Evolutionary conservation across 2,113 vertebrate genomes (phyloP).

Genomic region (Sebastes schlegelii): DNA sequence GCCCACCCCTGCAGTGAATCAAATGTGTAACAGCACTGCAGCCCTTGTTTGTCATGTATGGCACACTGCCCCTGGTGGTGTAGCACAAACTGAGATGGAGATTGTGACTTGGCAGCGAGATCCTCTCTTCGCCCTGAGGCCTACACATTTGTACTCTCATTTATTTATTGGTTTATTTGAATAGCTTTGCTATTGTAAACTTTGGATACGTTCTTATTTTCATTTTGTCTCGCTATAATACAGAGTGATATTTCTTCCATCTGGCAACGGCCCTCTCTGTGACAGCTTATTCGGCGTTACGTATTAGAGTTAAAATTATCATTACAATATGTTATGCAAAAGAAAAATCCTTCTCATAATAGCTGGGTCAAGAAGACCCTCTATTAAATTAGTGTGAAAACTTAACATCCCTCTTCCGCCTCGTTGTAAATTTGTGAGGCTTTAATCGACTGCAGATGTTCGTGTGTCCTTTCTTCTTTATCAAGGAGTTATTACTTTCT

Average conservation of each 20-base stretch:
- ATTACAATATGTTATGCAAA: slow-evolving; percentile 60
- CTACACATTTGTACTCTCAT: slow-evolving; percentile 70
- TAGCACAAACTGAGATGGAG: slow-evolving; percentile 52
- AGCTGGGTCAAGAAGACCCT: slow-evolving; percentile 60
- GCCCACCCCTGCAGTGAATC: slow-evolving; percentile 44
- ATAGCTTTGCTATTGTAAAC: slow-evolving; percentile 71
- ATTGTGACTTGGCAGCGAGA: slow-evolving; percentile 69
- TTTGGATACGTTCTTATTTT: slow-evolving; percentile 70
- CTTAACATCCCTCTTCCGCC: slow-evolving; percentile 76
- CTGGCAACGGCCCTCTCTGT: slow-evolving; percentile 50
- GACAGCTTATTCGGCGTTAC: slow-evolving; percentile 47
- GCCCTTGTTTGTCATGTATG: slow-evolving; percentile 26
- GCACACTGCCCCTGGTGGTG: slow-evolving; percentile 74
- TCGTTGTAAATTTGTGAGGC: slow-evolving; percentile 74
- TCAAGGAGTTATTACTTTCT: slow-evolving; percentile 79
- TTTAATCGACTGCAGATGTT: slow-evolving; percentile 81
- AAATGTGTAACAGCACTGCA: slow-evolving; percentile 32
- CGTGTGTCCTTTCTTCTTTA: slow-evolving; percentile 72
- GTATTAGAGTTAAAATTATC: slow-evolving; percentile 62
- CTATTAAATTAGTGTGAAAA: slow-evolving; percentile 74
- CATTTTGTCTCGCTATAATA: slow-evolving; percentile 61
- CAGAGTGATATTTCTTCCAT: slow-evolving; percentile 64
- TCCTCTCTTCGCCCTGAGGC: slow-evolving; percentile 66
- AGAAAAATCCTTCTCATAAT: slow-evolving; percentile 52
- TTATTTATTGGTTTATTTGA: slow-evolving; percentile 80